These are phyloP conservation scores for Cossypha dichroa DNA, from an alignment of 2,797 vertebrate genomes.

Conservation along the genomic window DNA sequence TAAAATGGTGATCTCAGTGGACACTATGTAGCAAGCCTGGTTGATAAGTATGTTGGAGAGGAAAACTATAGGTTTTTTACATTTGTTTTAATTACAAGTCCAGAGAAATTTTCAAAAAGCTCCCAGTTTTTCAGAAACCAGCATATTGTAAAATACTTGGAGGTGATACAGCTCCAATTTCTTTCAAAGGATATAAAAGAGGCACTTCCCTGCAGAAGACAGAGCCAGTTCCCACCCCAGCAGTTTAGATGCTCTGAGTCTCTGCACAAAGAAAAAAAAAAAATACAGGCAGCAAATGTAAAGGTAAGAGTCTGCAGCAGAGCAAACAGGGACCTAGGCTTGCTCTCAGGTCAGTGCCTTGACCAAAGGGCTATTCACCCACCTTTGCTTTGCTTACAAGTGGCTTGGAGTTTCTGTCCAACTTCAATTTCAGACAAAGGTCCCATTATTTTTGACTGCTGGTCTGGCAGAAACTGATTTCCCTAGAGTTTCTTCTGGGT, in stretches of 20 bases:
- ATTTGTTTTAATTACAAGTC: background rate
- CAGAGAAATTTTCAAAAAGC: background rate
- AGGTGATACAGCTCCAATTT: background rate
- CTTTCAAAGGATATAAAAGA: background rate
- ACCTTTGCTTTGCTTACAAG: background rate
- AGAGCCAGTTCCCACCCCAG: background rate
- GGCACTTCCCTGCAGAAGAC: background rate
- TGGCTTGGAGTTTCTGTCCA: background rate
- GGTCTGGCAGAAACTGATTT: background rate
- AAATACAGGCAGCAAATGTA: background rate
- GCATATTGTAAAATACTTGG: background rate
- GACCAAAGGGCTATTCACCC: background rate
- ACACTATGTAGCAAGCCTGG: background rate
- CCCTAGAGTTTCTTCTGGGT: background rate
- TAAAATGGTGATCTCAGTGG: slow-evolving; percentile 12
- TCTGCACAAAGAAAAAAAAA: background rate
- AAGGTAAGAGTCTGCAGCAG: background rate
- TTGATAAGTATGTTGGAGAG: background rate
- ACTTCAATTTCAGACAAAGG: background rate
- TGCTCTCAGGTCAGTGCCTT: background rate
- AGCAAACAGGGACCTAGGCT: background rate
- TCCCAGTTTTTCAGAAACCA: background rate
- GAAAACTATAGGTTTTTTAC: background rate
- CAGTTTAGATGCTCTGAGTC: background rate
- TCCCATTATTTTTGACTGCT: background rate